phyloP scores from a whole-genome alignment of 2,888 invertebrate genomes.

The Xylocampa areola region DNA sequence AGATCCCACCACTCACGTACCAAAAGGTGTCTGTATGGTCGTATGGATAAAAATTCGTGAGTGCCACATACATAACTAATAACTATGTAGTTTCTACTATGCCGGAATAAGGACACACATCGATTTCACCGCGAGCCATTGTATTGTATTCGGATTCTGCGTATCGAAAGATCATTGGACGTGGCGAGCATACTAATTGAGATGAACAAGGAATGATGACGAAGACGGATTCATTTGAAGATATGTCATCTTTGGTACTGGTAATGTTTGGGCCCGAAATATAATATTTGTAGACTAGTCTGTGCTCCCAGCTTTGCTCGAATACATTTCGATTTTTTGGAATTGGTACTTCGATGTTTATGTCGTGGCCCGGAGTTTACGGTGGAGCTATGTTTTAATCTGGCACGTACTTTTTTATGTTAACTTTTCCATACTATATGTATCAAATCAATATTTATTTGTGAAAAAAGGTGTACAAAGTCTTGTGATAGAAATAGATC shows the following conservation, averaged over 20 bases:
- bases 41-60: slow-evolving; percentile 53
- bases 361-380: no score
- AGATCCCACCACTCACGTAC: slow-evolving; percentile 43
- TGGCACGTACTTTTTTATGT: no score
- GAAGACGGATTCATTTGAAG: slow-evolving; percentile 37
- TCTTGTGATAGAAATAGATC: no score
- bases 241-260: slow-evolving; percentile 36
- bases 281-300: neutral
- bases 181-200: slow-evolving; percentile 71
- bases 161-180: slow-evolving; percentile 81
- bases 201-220: slow-evolving; percentile 50
- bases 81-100: slow-evolving; percentile 50
- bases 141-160: slow-evolving; percentile 86
- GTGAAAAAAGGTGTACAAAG: no score
- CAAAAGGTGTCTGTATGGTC: no score
- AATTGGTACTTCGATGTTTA: no score
- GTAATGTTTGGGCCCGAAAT: slow-evolving; percentile 5
- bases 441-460: no score
- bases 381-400: no score
- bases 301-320: no score
- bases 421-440: no score
- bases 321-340: no score
- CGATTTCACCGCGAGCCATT: slow-evolving; percentile 78
- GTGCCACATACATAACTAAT: slow-evolving; percentile 61
- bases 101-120: slow-evolving; percentile 62